A percentile compares a stretch with the other conserved stretches of the same genome.
phyloP scores from a whole-genome alignment of 2,797 vertebrate species.

The Pempheris klunzingeri region DNA sequence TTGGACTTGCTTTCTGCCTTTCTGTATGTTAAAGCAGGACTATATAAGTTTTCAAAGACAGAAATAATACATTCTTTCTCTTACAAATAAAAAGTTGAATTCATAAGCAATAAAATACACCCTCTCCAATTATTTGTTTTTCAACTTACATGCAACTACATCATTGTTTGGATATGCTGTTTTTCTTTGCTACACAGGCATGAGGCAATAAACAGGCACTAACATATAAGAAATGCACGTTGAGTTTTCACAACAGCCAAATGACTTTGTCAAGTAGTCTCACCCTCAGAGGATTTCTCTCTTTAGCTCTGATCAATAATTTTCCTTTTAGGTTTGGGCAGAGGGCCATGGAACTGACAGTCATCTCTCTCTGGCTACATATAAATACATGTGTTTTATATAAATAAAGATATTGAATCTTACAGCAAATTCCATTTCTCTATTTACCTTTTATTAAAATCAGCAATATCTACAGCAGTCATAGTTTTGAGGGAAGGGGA shows the following conservation, averaged over 20 bases:
- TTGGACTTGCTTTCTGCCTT: background rate
- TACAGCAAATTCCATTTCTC: background rate
- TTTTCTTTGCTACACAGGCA: background rate
- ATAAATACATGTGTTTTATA: slow-evolving; percentile 33
- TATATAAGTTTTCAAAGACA: background rate
- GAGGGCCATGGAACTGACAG: slow-evolving; percentile 8
- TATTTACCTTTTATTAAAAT: slow-evolving; percentile 1
- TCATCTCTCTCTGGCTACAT: slow-evolving; percentile 17
- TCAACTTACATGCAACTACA: slow-evolving; percentile 17
- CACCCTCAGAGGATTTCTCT: slow-evolving; percentile 4
- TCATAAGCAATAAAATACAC: background rate
- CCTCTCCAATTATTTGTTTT: no score
- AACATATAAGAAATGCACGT: background rate
- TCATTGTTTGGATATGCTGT: background rate
- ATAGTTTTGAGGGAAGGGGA: background rate
- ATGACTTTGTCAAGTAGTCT: slow-evolving; percentile 11
- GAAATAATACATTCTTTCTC: background rate
- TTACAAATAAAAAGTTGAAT: background rate
- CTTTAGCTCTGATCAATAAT: slow-evolving; percentile 25
- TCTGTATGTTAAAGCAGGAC: background rate
- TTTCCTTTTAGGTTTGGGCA: slow-evolving; percentile 38
- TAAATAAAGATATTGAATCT: slow-evolving; percentile 40
- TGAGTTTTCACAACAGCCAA: slow-evolving; percentile 2
- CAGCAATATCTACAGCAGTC: background rate
- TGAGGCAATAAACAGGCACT: slow-evolving; percentile 9